phyloP scores from a whole-genome alignment of 2,797 vertebrate species.

The Taeniopygia guttata region DNA sequence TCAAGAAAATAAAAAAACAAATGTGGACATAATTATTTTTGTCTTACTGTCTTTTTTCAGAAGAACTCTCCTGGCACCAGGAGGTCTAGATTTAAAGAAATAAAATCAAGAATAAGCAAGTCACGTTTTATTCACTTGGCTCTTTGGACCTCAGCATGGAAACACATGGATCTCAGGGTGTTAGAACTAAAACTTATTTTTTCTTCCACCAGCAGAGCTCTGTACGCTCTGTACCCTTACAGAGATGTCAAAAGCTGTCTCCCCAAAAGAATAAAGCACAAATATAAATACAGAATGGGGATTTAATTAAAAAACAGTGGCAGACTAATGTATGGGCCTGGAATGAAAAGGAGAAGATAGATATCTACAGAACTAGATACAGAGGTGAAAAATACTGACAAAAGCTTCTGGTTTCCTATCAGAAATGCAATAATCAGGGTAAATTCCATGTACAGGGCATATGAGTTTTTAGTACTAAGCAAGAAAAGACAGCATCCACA shows the following conservation, averaged over 20 bases:
- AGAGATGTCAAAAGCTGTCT: neutral
- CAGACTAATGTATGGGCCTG: neutral
- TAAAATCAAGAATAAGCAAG: neutral
- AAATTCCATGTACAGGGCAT: neutral
- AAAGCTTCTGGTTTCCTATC: slow-evolving; percentile 34
- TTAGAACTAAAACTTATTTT: neutral
- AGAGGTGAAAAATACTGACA: neutral
- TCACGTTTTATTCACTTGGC: neutral
- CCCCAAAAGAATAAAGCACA: neutral
- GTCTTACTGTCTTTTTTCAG: neutral
- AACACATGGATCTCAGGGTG: neutral
- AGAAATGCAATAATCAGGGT: slow-evolving; percentile 15
- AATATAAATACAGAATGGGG: neutral
- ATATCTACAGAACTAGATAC: neutral
- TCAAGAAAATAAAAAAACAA: neutral
- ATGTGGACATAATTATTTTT: neutral
- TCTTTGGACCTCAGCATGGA: neutral
- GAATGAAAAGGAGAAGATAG: neutral
- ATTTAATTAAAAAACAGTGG: neutral
- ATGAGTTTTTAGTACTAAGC: neutral
- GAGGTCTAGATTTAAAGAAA: slow-evolving; percentile 2
- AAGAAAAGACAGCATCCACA: neutral
- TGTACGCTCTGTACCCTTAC: neutral
- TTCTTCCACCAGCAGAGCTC: neutral
- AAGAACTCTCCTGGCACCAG: neutral